Conservation (phyloP, 2,113 vertebrate species). For the Zapus hudsonius region DNA sequence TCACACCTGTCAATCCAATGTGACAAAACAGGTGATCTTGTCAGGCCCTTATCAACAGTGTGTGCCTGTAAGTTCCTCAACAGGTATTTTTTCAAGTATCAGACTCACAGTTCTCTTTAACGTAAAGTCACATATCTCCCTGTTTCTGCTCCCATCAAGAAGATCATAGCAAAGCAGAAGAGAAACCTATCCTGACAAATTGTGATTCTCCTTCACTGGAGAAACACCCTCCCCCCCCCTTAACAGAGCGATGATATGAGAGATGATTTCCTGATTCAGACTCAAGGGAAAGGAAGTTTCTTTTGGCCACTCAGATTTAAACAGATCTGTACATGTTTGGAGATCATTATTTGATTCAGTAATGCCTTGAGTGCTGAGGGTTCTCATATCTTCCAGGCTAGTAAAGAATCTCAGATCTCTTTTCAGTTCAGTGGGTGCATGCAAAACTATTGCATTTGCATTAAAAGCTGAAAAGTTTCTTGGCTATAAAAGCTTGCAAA, state of each 20-base stretch:
- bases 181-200: conserved; percentile 22
- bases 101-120: conserved; percentile 33
- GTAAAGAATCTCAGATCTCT: conserved; percentile 58
- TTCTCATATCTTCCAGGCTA: conserved; percentile 62
- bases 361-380: conserved; percentile 56
- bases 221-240: background rate
- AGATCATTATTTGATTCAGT: conserved; percentile 70
- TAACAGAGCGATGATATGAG: background rate
- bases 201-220: conserved; percentile 31
- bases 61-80: background rate
- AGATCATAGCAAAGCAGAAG: conserved; percentile 2
- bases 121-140: background rate
- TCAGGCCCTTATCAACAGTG: background rate
- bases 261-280: background rate
- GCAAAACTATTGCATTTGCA: conserved; percentile 79
- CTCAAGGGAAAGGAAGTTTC: conserved; percentile 27
- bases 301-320: conserved; percentile 14
- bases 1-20: conserved; percentile 4
- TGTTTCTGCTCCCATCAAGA: background rate
- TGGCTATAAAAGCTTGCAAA: background rate
- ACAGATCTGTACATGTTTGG: background rate
- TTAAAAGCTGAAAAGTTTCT: conserved; percentile 66
- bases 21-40: background rate
- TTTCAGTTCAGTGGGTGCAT: conserved; percentile 71
- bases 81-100: background rate